Percentiles rank a stretch among this genome's conserved stretches.
phyloP scores from a whole-genome alignment of 1,140 invertebrate genomes.

The Melipona quadrifasciata region DNA sequence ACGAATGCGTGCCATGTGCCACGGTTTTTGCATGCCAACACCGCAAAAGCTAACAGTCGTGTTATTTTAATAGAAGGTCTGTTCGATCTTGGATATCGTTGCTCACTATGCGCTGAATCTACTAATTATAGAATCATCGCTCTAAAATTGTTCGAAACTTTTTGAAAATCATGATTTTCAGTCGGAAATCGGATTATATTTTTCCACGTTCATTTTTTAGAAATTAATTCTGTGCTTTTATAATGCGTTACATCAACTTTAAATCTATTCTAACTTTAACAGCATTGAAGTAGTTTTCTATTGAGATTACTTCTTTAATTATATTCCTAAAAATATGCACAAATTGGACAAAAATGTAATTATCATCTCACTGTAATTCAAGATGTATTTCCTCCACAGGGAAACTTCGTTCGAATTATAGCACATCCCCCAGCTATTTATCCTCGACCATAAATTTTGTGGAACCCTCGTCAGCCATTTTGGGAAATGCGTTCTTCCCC shows the following conservation, averaged over 20 bases:
- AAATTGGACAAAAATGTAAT: no score
- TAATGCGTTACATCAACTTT: no score
- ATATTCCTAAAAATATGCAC: no score
- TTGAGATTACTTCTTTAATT: no score
- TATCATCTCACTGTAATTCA: neutral
- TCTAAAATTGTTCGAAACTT: neutral
- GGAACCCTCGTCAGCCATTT: neutral
- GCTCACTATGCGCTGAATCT: neutral
- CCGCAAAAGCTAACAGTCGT: constrained; percentile 36
- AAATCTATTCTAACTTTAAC: no score
- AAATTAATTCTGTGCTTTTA: no score
- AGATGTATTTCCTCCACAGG: neutral
- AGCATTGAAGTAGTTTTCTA: no score
- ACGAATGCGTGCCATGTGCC: constrained; percentile 37
- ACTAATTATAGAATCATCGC: constrained; percentile 38
- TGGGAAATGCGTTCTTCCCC: neutral
- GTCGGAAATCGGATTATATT: neutral
- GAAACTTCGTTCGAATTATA: no score
- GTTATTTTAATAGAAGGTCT: constrained; percentile 44
- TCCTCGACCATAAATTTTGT: neutral
- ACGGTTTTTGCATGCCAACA: constrained; percentile 44
- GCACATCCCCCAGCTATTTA: neutral
- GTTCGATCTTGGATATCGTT: constrained; percentile 29
- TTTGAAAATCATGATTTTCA: neutral
- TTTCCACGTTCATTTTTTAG: no score